Evolutionary conservation across 2,888 invertebrate species (phyloP).

Genomic region (Prosapia bicincta): DNA sequence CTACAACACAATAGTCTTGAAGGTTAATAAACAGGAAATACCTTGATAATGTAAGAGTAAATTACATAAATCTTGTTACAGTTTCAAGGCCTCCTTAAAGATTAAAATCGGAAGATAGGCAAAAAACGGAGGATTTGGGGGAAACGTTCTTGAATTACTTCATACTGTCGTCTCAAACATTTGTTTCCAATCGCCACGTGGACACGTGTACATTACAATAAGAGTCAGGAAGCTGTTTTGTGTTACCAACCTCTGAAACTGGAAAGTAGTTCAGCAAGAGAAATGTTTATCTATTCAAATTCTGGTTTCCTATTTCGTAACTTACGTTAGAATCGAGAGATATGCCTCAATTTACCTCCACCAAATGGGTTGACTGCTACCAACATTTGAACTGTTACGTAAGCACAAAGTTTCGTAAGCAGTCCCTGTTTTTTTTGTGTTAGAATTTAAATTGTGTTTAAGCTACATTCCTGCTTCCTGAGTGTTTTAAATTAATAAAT

Average conservation of each 20-base stretch:
- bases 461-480: neutral
- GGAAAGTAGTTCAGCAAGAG: no score
- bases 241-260: no score
- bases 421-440: neutral
- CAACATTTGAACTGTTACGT: neutral
- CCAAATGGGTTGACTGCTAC: neutral
- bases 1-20: no score
- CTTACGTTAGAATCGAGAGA: neutral
- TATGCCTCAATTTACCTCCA: neutral
- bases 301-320: no score
- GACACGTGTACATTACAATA: neutral
- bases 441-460: neutral
- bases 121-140: no score
- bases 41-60: no score
- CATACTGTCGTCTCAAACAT: neutral
- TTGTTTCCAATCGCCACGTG: neutral
- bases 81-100: no score
- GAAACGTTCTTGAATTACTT: no score
- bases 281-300: no score
- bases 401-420: neutral
- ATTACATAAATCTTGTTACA: no score
- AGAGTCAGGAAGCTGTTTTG: neutral
- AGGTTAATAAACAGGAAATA: no score
- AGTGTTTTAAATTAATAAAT: neutral
- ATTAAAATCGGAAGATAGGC: no score